Base-by-base conservation (phyloP, 2,797 vertebrate species). In the Ctenopoma kingsleyae region DNA sequence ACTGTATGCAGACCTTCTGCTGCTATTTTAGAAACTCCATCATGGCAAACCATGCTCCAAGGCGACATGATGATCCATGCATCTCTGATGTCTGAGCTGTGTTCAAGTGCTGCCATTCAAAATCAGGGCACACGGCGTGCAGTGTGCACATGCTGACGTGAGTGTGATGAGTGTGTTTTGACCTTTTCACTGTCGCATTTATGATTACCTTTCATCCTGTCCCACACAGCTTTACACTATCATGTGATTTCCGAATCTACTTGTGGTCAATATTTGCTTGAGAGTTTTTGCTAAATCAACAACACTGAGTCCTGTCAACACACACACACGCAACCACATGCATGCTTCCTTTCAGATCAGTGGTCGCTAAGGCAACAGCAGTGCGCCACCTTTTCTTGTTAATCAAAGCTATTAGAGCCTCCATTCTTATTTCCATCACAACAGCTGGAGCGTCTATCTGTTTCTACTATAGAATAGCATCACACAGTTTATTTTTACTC, bases 331-430 rank as follows among this genome's bases (percentile, higher is more conserved):
- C 19, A 60, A 20, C 4, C 58, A 66, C 51, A 80, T 44, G n/a
- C 62, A 63, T 38, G 60, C 43, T 54, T 15, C 69, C 78, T 83
- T 86, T 79, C 57, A 74, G 76, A 68, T 71, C 71, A 76, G 10
- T 41, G 54, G 91, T 92, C 91, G 83, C 90, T 86, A 86, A 56
- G 87, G 88, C 74, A 93, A 93, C 90, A 15, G n/a, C 74, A 72
- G 78, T 70, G 81, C 19, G 3, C 83, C 84, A 61, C 78, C 79
- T 85, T n/a, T 80, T 83, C 57, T 74, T 80, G 72, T 56, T 78
- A 90, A 87, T 87, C 71, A 80, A 83, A 85, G 79, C 75, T 71
- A 81, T 88, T 81, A 80, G 66, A 74, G 78, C 54, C 55, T 78
- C 71, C 76, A 62, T 72, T 80, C 83, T 80, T 75, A 79, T 81